Base-by-base conservation (phyloP, 1,140 invertebrate genomes). In the Limonius californicus region DNA sequence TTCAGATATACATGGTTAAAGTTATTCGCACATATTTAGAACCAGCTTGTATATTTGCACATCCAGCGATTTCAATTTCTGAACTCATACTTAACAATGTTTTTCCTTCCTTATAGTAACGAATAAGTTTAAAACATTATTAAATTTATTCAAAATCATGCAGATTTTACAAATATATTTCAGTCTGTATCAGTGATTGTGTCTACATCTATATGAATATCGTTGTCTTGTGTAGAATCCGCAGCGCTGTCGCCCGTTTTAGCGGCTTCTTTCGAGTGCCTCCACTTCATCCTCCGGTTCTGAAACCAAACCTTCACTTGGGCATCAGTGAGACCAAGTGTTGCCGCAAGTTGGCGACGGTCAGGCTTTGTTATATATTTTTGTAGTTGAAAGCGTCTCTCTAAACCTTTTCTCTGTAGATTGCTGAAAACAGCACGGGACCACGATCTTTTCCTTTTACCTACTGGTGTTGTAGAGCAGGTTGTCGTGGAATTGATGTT, bases 291-390 rank as follows among this genome's bases (percentile, higher is more conserved):
- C 58, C 92, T 83, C 20, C 93, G 82, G 76, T 96, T 96, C 81
- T 95, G 92, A 76, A 94, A 95, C 92, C 92, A 95, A 0, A 95
- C 91, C 79, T 95, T 95, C 0, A 95, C 91, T 82, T 92, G 91
- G 54, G 89, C 90, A 78, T 97, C 94, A 20, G 92, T 95, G 0
- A 97, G 82, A 35, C 93, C 94, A 23, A 97, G 78, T 62, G 92
- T 94, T 50, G 92, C 91, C 0, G 94, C 94, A 42, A 97, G 78
- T 75, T 95, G 93, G 69, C 93, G 82, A 72, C 94, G 82, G 69
- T 97, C 94, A 0, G 92, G 93, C 77, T 97, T 97, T 0, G 92
- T 94, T 62, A 97, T 96, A 74, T 97, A 97, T 74, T 96, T 95
- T 77, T 97, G 93, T n/a, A 95, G 83, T 67, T 94, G 90, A 74